Percentiles rank a stretch among this genome's conserved stretches.
Evolutionary conservation across 2,888 invertebrate species (phyloP).

Genomic region (Lypha dubia): DNA sequence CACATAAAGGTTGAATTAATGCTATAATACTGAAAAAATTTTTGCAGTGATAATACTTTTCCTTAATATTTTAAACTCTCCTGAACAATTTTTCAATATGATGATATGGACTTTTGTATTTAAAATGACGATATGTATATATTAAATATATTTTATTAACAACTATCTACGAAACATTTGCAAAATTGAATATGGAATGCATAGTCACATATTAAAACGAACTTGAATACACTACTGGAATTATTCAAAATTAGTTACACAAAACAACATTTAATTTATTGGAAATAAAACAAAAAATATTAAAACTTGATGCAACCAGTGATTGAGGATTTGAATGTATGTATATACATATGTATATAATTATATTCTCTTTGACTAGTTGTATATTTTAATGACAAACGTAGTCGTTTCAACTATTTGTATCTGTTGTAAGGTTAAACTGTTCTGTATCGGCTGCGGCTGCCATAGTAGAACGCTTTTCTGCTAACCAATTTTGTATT

Average conservation of each 20-base stretch:
- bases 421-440: neutral
- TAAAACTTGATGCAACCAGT: constrained; percentile 34
- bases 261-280: neutral
- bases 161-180: neutral
- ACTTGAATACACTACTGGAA: constrained; percentile 31
- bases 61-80: too few species aligned
- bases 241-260: constrained; percentile 2
- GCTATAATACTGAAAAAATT: too few species aligned
- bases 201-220: neutral
- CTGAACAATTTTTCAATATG: too few species aligned
- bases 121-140: neutral
- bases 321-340: neutral
- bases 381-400: neutral
- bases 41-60: too few species aligned
- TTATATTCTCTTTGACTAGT: constrained; percentile 52
- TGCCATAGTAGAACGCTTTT: constrained; percentile 82
- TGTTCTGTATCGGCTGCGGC: neutral
- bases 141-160: neutral
- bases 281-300: constrained; percentile 45
- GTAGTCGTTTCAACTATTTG: constrained; percentile 44
- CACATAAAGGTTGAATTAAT: too few species aligned
- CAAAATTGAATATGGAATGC: neutral
- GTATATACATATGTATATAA: neutral
- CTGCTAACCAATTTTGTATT: constrained; percentile 91
- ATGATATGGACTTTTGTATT: too few species aligned